phyloP scores from a whole-genome alignment of 2,113 vertebrate species.

The Furnarius figulus region DNA sequence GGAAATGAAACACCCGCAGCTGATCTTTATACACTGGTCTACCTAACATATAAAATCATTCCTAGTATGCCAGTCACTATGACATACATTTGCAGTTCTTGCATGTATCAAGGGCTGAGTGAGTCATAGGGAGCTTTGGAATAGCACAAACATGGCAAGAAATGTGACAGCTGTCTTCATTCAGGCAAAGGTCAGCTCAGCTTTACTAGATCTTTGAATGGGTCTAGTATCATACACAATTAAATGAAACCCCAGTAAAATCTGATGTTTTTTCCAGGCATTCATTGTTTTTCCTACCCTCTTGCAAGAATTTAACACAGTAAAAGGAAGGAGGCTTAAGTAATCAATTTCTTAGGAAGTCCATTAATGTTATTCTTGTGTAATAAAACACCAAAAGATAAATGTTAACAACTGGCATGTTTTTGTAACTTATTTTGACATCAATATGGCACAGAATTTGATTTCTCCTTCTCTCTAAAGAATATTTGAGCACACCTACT shows the following conservation, averaged over 20 bases:
- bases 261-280: background rate
- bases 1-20: background rate
- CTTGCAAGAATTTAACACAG: background rate
- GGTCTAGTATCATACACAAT: background rate
- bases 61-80: background rate
- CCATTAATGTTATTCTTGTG: background rate
- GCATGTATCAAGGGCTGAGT: background rate
- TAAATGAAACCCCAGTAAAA: background rate
- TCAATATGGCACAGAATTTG: background rate
- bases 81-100: background rate
- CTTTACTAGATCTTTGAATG: background rate
- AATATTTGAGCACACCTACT: background rate
- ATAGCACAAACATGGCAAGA: background rate
- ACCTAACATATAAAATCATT: background rate
- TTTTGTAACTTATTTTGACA: background rate
- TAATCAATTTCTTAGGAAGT: background rate
- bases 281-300: background rate
- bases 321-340: background rate
- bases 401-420: background rate
- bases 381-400: fast-evolving
- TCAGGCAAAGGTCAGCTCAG: background rate
- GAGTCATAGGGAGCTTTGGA: background rate
- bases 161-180: background rate
- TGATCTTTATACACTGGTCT: background rate
- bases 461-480: background rate